A percentile compares a stretch with the other conserved stretches of the same genome.
Evolutionary conservation across 1,140 invertebrate species (phyloP).

Genomic region (Caenorhabditis briggsae): DNA sequence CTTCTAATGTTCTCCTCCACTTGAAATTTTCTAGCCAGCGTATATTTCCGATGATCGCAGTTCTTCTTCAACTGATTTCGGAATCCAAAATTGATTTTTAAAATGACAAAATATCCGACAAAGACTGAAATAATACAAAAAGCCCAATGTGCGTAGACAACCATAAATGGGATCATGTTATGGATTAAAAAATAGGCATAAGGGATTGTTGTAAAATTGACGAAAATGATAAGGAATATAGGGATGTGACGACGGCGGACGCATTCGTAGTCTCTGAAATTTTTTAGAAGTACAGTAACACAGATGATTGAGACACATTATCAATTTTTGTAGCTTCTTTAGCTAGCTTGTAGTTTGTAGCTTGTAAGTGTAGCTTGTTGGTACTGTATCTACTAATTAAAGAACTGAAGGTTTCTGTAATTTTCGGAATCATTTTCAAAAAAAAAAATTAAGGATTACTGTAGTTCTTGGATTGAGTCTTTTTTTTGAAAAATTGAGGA

Average conservation of each 20-base stretch:
- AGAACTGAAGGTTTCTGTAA: no score
- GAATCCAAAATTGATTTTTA: conserved; percentile 9
- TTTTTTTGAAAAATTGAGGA: no score
- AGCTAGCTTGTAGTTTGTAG: no score
- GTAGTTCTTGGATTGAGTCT: no score
- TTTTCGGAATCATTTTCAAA: no score
- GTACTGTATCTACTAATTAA: no score
- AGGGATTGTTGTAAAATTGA: neutral
- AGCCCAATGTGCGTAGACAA: neutral
- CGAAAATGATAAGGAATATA: neutral
- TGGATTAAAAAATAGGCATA: neutral
- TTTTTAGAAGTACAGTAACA: no score
- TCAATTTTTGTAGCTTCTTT: no score
- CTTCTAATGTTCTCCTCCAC: conserved; percentile 27
- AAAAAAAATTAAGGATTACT: no score
- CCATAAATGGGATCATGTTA: neutral
- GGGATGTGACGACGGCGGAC: conserved; percentile 6
- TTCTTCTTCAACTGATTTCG: neutral
- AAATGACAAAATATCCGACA: neutral
- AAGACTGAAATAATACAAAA: neutral
- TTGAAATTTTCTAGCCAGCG: conserved; percentile 12
- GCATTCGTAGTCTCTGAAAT: neutral
- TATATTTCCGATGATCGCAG: neutral
- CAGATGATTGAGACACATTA: no score
- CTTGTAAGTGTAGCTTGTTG: no score